Percentiles rank a stretch among this genome's conserved stretches.
Conservation (phyloP, 30 jellyfish, hydroid and myxozoan genomes). For the Turritopsis rubra region DNA sequence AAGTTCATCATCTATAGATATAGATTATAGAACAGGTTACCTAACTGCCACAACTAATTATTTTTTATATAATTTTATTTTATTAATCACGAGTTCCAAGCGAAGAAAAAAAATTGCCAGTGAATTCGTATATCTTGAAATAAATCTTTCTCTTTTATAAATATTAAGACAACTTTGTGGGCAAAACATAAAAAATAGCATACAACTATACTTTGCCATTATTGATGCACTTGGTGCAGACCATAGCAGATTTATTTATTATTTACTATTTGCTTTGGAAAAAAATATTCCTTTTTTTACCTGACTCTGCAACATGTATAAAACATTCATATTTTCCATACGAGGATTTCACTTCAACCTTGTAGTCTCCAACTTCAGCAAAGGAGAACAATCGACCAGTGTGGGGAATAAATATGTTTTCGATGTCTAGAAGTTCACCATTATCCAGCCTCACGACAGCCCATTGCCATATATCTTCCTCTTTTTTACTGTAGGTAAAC, state of each 20-base stretch:
- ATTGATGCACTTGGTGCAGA: too few species aligned
- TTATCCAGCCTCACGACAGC: conserved; percentile 5
- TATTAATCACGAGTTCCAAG: too few species aligned
- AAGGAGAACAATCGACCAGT: conserved; percentile 34
- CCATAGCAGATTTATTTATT: neutral
- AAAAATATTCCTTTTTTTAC: neutral
- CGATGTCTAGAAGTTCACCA: conserved; percentile 21
- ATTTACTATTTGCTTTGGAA: too few species aligned
- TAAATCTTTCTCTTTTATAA: neutral
- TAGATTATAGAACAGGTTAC: neutral
- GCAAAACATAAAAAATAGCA: neutral
- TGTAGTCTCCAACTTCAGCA: conserved; percentile 17
- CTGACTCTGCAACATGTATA: conserved; percentile 36
- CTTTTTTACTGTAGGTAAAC: conserved; percentile 27
- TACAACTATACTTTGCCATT: too few species aligned
- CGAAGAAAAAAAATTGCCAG: too few species aligned
- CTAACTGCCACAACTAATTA: too few species aligned
- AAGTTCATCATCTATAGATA: conserved; percentile 24
- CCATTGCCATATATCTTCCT: conserved; percentile 40
- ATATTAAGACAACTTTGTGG: neutral
- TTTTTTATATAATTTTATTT: too few species aligned
- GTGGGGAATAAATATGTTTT: conserved; percentile 32
- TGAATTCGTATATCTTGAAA: too few species aligned
- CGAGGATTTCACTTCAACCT: conserved; percentile 20
- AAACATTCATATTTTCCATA: conserved; percentile 36